Conservation (phyloP, 2,113 vertebrate genomes). For the Carassius carassius region DNA sequence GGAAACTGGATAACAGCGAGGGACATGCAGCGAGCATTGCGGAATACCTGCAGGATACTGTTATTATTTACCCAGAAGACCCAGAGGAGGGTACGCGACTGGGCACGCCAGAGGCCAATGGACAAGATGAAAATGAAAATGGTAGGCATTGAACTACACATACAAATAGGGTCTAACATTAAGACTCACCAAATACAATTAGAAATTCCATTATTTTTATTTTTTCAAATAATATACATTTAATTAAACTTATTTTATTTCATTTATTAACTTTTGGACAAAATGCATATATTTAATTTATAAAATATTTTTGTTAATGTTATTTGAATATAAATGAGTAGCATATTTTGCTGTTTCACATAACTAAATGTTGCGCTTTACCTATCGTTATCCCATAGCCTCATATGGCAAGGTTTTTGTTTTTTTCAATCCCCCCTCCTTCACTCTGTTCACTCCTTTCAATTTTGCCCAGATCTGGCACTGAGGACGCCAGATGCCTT, state of each 20-base stretch:
- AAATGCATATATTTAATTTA: not conserved
- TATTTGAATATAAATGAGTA: not conserved
- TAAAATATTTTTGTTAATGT: not conserved
- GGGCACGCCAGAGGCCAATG: slow-evolving; percentile 88
- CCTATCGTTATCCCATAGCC: not conserved
- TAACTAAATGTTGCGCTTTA: not conserved
- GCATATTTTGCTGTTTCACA: too few species aligned
- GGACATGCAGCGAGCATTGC: slow-evolving; percentile 87
- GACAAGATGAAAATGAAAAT: slow-evolving; percentile 92
- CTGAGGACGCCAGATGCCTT: slow-evolving; percentile 95
- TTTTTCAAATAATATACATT: too few species aligned
- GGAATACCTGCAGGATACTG: slow-evolving; percentile 93
- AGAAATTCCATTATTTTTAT: too few species aligned
- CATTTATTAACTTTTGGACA: too few species aligned
- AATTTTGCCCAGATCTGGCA: slow-evolving; percentile 81
- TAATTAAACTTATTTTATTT: too few species aligned
- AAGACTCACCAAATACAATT: not conserved
- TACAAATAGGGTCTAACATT: not conserved
- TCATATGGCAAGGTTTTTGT: slow-evolving; percentile 76
- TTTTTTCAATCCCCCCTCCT: slow-evolving; percentile 63
- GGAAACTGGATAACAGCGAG: slow-evolving; percentile 86
- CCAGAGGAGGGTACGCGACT: slow-evolving; percentile 90
- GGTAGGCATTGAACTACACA: slow-evolving; percentile 76
- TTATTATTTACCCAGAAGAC: slow-evolving; percentile 97
- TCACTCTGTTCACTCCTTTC: slow-evolving; percentile 62